phyloP scores from a whole-genome alignment of 2,797 vertebrate species.

The Cottoperca gobio region DNA sequence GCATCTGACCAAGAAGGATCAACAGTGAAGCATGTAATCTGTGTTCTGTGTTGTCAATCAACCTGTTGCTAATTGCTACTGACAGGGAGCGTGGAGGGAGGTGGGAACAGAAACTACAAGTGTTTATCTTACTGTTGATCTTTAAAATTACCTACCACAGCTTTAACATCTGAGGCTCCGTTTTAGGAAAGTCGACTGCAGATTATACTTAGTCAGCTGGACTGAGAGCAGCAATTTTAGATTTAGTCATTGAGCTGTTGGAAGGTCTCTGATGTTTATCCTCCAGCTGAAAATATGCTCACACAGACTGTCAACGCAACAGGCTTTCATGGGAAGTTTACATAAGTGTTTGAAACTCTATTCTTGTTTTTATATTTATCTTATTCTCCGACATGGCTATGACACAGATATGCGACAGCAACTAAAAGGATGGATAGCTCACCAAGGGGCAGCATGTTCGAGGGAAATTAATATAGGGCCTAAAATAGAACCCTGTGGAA shows the following conservation, averaged over 20 bases:
- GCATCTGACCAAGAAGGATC: constrained; percentile 47
- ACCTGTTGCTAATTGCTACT: constrained; percentile 63
- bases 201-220: constrained; percentile 37
- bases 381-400: background rate
- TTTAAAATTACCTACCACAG: constrained; percentile 74
- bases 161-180: constrained; percentile 31
- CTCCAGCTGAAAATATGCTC: constrained; percentile 24
- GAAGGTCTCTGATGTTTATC: constrained; percentile 4
- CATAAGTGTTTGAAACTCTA: background rate
- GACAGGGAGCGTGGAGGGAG: constrained; percentile 38
- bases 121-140: constrained; percentile 74
- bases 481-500: background rate
- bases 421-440: background rate
- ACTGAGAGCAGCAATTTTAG: constrained; percentile 36
- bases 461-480: background rate
- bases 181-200: constrained; percentile 23
- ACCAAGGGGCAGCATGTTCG: background rate
- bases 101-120: constrained; percentile 52
- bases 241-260: constrained; percentile 15
- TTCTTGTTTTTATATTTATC: background rate
- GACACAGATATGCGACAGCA: background rate
- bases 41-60: constrained; percentile 65
- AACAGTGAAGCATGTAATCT: constrained; percentile 49
- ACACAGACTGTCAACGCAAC: background rate
- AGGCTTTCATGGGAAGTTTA: constrained; percentile 4